Evolutionary conservation across 2,797 vertebrate species (phyloP), one percentile per base, ranked within the genome.

Genomic region (Anguilla anguilla): DNA sequence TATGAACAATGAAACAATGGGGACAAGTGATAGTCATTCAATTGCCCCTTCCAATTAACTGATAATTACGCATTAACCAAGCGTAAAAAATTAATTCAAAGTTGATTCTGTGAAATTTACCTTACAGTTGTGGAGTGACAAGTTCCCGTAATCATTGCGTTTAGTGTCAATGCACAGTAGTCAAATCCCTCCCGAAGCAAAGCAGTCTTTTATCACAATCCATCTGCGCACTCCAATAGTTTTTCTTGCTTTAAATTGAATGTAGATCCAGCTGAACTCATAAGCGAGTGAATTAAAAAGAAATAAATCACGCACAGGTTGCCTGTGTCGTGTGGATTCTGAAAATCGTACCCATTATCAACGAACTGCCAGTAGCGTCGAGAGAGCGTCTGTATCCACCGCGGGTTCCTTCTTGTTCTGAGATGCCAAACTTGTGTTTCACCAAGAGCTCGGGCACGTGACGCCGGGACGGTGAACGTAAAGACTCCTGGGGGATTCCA

Each of bases 131-230:
- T 93, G 94, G 91, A 94, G 93, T 94, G 92, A 91, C 87, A 94
- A 92, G 96, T 97, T 96, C 96, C 97, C 96, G 96, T 96, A 96
- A 96, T 96, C 98, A 98, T 99, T 95, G 97, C 97, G 95, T 95
- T 92, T 94, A 95, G 94, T 96, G 95, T 94, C 93, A 94, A 92
- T 92, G 90, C 91, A 92, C 90, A 92, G 88, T 92, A 86, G 90
- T 88, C 90, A 90, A 91, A 92, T 90, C 91, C 90, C 86, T 91
- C 89, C 85, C 91, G 87, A 86, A 77, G 19, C 89, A 77, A 88
- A 85, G 89, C 88, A 51, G 85, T 82, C 77, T 88, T 88, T 89
- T 86, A 49, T 49, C 88, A 89, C 83, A 88, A 87, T 91, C 90
- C 92, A 92, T 93, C 89, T 86, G 89, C 86, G 49, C 87, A 77